phyloP scores from a whole-genome alignment of 2,797 vertebrate genomes.

The Halcyon badia region DNA sequence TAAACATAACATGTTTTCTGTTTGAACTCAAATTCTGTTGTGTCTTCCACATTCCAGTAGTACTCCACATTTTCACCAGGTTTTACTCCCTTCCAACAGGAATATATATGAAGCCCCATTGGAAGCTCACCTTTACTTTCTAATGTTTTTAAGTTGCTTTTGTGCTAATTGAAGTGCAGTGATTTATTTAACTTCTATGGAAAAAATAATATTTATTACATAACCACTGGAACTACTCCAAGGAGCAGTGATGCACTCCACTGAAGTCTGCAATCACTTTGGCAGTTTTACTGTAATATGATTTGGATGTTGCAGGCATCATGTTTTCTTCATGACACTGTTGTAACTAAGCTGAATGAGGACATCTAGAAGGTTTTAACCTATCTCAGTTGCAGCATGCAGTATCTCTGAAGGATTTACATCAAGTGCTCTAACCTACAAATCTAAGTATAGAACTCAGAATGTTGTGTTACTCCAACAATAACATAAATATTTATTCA shows the following conservation, averaged over 20 bases:
- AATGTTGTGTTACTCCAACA: neutral
- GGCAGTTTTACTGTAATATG: too few relatives aligned
- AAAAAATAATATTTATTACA: neutral
- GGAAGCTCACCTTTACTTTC: neutral
- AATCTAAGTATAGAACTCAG: neutral
- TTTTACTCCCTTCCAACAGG: neutral
- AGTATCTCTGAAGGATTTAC: neutral
- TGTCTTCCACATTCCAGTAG: neutral
- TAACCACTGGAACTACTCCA: neutral
- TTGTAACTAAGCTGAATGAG: neutral
- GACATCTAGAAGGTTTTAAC: neutral
- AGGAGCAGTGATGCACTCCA: fast-evolving
- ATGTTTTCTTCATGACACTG: neutral
- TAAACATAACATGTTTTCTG: neutral
- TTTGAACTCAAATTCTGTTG: neutral
- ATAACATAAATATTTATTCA: neutral
- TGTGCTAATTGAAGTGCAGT: neutral
- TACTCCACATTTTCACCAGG: neutral
- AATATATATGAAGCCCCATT: neutral
- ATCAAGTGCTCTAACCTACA: neutral
- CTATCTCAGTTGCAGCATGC: neutral
- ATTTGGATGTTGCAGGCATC: neutral
- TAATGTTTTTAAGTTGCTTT: neutral
- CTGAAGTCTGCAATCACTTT: neutral
- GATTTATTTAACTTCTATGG: neutral